Base-by-base conservation (phyloP, 2,888 invertebrate genomes). In the Drosophila testacea region DNA sequence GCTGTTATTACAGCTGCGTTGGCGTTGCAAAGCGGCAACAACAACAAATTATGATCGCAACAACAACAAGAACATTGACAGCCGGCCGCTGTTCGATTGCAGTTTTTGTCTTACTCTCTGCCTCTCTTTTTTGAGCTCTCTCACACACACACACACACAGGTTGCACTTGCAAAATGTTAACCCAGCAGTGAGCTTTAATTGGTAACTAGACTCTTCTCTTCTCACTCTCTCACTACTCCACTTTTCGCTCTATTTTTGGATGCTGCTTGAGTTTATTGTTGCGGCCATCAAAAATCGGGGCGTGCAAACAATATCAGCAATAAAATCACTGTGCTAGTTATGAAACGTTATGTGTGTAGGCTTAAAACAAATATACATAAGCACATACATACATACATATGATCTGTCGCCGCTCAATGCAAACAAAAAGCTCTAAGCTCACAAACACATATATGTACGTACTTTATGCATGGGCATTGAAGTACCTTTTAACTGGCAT, bases 31-130 rank as follows among this genome's bases (percentile, higher is more conserved):
- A 38, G 46, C 67, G 60, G 65, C 73, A 72, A 66, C 72, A 50
- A 55, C 48, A 72, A 51, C 27, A 62, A 62, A 50, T 32, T 42
- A 13, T 34, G 54, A 62, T 68, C 59, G 42, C 54, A 22, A 27
- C 41, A 66, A 59, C 47, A 68, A 50, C 38, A 77, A 73, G 41
- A 61, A 50, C 42, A 22, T 22, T 69, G 73, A 77, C 69, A 82
- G 86, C 82, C 86, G 83, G 86, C 86, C 70, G 83, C 32, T 32
- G 6, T 32, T 32, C 32, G 9, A 32, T 32, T 32, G 32, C 32
- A 32, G 7, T 32, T 32, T 32, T 32, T 32, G 32, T 5, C 59
- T 36, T 78, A 64, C 73, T 71, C 50, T 77, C 71, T 44, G 51
- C 27, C 50, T 50, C 69, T 62, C 61, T 52, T 38, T 56, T 39